phyloP scores from a whole-genome alignment of 2,888 invertebrate genomes.

The Protonemura montana region DNA sequence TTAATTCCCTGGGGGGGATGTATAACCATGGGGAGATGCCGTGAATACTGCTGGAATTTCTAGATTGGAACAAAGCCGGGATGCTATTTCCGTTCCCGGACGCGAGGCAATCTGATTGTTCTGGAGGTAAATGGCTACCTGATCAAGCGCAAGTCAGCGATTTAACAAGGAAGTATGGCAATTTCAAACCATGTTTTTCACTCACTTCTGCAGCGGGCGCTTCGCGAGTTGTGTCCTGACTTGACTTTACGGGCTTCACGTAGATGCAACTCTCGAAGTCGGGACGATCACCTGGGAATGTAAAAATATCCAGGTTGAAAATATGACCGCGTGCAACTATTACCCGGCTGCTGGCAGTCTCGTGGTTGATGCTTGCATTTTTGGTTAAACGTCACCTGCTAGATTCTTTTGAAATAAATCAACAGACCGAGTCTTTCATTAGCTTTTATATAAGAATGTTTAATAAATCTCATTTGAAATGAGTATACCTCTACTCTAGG shows the following conservation, averaged over 20 bases:
- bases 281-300: neutral
- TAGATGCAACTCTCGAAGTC: neutral
- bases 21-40: neutral
- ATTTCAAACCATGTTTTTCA: neutral
- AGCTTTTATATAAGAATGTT: too few species aligned
- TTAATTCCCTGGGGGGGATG: neutral
- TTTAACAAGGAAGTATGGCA: neutral
- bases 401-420: too few species aligned
- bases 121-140: neutral
- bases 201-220: neutral
- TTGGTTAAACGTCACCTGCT: too few species aligned
- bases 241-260: neutral
- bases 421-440: too few species aligned
- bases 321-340: too few species aligned
- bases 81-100: neutral
- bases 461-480: too few species aligned
- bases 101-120: neutral
- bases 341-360: too few species aligned
- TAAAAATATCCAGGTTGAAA: too few species aligned
- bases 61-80: too few species aligned
- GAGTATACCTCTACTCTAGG: too few species aligned
- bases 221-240: neutral
- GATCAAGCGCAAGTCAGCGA: neutral
- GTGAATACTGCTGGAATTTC: too few species aligned
- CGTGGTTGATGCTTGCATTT: too few species aligned